These are phyloP conservation scores for Sylvietta virens DNA, from an alignment of 2,113 vertebrate species.

Conservation along the genomic window DNA sequence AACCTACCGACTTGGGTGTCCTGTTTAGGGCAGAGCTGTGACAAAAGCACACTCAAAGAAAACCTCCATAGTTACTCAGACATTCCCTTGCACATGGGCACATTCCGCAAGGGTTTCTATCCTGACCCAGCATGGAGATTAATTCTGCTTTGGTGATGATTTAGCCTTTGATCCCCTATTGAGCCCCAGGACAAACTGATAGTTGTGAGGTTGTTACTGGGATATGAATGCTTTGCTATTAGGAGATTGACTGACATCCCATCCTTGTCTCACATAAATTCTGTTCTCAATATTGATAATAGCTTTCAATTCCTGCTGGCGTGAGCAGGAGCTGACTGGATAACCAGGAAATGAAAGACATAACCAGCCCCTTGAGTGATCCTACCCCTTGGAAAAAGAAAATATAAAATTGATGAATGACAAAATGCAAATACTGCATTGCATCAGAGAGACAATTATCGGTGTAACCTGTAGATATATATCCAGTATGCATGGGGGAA, in stretches of 20 bases:
- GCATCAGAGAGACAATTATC: background rate
- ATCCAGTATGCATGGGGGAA: background rate
- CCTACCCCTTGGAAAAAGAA: background rate
- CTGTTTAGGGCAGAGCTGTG: background rate
- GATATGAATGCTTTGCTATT: background rate
- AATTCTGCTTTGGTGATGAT: slow-evolving; percentile 32
- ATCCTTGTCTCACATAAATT: slow-evolving; percentile 28
- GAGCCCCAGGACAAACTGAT: slow-evolving; percentile 21
- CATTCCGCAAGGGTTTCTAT: background rate
- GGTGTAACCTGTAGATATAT: background rate
- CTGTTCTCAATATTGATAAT: slow-evolving; percentile 26
- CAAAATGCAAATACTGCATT: background rate
- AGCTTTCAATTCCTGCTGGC: slow-evolving; percentile 29
- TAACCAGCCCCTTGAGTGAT: slow-evolving; percentile 10
- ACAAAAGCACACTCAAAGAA: background rate
- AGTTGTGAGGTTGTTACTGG: background rate
- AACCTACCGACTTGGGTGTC: rapidly evolving
- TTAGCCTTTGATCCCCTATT: slow-evolving; percentile 29
- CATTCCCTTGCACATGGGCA: background rate
- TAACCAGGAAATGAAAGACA: slow-evolving; percentile 51
- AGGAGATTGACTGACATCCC: slow-evolving; percentile 3
- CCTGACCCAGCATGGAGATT: slow-evolving; percentile 9
- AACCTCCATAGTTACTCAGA: background rate
- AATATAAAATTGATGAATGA: background rate
- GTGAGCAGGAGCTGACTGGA: slow-evolving; percentile 25